Evolutionary conservation across 2,797 vertebrate genomes (phyloP).

Genomic region (Notolabrus celidotus): DNA sequence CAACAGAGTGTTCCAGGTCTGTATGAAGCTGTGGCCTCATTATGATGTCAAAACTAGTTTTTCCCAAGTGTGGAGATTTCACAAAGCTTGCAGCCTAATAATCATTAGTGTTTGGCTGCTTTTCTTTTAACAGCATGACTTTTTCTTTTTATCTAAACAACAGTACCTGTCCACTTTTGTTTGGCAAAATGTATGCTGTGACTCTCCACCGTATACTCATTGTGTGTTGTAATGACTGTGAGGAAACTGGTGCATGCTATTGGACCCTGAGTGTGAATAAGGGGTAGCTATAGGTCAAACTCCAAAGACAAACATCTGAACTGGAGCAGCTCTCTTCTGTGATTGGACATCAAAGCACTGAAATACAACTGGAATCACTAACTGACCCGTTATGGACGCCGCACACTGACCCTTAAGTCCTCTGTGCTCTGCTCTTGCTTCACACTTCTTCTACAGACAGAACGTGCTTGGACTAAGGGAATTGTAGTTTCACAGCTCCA

Average conservation of each 20-base stretch:
- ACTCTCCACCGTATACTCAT: slow-evolving; percentile 37
- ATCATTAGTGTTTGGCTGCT: slow-evolving; percentile 51
- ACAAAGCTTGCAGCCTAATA: slow-evolving; percentile 51
- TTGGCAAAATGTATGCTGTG: slow-evolving; percentile 24
- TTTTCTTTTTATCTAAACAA: slow-evolving; percentile 29
- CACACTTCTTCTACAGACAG: slow-evolving; percentile 43
- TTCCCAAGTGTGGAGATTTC: slow-evolving; percentile 29
- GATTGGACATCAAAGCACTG: slow-evolving; percentile 25
- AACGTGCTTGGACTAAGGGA: slow-evolving; percentile 45
- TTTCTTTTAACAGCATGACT: slow-evolving; percentile 68
- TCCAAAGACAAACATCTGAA: slow-evolving; percentile 22
- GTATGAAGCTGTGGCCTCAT: slow-evolving; percentile 22
- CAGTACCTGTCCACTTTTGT: slow-evolving; percentile 33
- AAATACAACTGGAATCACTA: slow-evolving; percentile 38
- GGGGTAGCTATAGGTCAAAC: slow-evolving; percentile 15
- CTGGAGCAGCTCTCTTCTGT: slow-evolving; percentile 19
- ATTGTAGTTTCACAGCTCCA: slow-evolving; percentile 58
- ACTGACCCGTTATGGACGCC: background rate
- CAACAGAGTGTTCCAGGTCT: slow-evolving; percentile 39
- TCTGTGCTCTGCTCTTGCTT: slow-evolving; percentile 48
- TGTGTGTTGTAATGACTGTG: slow-evolving; percentile 39
- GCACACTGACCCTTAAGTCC: slow-evolving; percentile 32
- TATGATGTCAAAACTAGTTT: slow-evolving; percentile 54
- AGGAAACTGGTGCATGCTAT: slow-evolving; percentile 54
- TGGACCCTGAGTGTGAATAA: slow-evolving; percentile 27